A percentile compares a stretch with the other conserved stretches of the same genome.
These are phyloP conservation scores for Balearica regulorum DNA, from an alignment of 2,797 vertebrate species.

Conservation along the genomic window DNA sequence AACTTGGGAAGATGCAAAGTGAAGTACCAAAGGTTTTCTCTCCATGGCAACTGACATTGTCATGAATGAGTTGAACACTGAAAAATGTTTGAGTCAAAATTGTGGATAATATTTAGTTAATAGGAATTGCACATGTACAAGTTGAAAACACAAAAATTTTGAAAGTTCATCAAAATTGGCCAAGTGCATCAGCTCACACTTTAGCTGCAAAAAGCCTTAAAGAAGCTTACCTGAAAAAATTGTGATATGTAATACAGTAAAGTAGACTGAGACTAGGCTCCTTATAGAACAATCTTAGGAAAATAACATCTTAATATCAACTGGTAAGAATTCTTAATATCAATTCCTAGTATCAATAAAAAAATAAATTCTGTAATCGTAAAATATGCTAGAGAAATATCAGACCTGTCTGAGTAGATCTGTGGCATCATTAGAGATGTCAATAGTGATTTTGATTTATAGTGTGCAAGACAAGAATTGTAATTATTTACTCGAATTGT, in stretches of 20 bases:
- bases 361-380: background rate
- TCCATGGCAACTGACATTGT: background rate
- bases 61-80: background rate
- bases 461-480: background rate
- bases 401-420: background rate
- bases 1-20: background rate
- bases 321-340: background rate
- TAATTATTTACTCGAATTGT: background rate
- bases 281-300: background rate
- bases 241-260: fast-evolving
- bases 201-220: background rate
- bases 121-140: background rate
- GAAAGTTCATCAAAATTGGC: background rate
- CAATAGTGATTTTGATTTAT: background rate
- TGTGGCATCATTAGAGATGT: background rate
- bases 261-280: background rate
- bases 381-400: background rate
- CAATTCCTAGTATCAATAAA: background rate
- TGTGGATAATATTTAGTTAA: background rate
- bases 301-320: background rate
- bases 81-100: background rate
- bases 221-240: background rate
- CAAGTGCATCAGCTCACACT: background rate
- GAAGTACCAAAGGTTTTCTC: background rate
- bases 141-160: background rate